Base-by-base conservation (phyloP, 2,797 vertebrate genomes). In the Hozukius guyotensis region DNA sequence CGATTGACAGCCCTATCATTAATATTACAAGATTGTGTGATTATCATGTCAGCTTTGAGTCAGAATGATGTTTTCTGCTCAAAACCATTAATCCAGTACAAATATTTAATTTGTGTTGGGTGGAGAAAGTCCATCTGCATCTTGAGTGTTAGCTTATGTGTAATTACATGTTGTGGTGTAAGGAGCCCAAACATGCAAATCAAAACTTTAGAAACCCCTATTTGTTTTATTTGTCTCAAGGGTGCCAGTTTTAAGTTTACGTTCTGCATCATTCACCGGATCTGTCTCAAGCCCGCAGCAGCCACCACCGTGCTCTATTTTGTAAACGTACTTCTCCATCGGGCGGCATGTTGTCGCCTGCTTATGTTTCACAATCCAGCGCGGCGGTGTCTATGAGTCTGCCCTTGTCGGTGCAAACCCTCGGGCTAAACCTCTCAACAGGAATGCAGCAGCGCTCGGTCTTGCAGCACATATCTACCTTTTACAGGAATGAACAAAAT, bases 391-490 rank as follows among this genome's bases (percentile, higher is more conserved):
- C 22, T 79, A 77, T 76, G 67, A 85, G 34, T 88, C 81, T 68
- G 0, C 20, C 66, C 66, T 11, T 68, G 80, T 85, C 77, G 42
- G 81, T 9, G 24, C 77, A 52, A 59, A 85, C 75, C 92, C 85
- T 65, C 13, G 4, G 88, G 91, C 86, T 2, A 18, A 63, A 63
- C 38, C 27, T 77, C 69, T 65, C 14, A n/a, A 1, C 55, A 88
- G 88, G 91, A 93, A 94, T 93, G 88, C 69, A 66, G 75, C 2
- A 78, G 63, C 11, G 65, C 80, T 89, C 55, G 0, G 81, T 92
- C 86, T 89, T 92, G 85, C 56, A 81, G 31, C 80, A 31, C 72
- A 27, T 4, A 55, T 42, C 38, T 42, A 42, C 2, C 60, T 72
- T 86, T 82, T 64, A 56, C 72, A 65, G 77, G 80, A 73, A 18